A percentile compares a stretch with the other conserved stretches of the same genome.
phyloP scores from a whole-genome alignment of 1,140 invertebrate genomes.

The Fragariocoptes setiger region DNA sequence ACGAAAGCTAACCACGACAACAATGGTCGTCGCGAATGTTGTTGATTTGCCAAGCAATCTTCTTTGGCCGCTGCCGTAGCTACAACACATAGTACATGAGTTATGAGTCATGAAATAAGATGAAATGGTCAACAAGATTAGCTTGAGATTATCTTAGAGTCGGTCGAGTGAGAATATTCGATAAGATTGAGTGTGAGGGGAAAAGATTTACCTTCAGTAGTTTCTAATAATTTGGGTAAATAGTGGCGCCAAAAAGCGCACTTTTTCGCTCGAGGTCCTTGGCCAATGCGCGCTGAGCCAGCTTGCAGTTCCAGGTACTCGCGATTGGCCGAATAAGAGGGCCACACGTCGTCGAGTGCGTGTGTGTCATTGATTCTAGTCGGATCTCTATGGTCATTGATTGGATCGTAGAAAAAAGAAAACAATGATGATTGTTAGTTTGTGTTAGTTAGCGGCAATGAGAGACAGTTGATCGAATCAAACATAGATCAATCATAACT shows the following conservation, averaged over 20 bases:
- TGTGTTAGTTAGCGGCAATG: neutral
- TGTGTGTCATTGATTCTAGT: constrained; percentile 22
- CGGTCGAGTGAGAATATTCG: no score
- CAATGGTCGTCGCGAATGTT: neutral
- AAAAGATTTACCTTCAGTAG: no score
- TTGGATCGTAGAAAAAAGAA: constrained; percentile 23
- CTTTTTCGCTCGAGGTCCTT: constrained; percentile 50
- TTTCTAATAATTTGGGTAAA: constrained; percentile 47
- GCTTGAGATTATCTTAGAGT: neutral
- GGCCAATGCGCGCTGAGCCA: constrained; percentile 36
- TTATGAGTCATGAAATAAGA: neutral
- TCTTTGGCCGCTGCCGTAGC: neutral
- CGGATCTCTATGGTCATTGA: constrained; percentile 21
- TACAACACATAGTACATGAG: neutral
- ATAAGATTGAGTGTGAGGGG: no score
- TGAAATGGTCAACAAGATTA: neutral
- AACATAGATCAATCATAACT: neutral
- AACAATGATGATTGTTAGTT: constrained; percentile 1
- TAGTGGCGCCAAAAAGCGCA: constrained; percentile 90
- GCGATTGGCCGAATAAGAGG: constrained; percentile 43
- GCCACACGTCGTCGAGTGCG: no score
- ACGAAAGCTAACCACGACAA: neutral
- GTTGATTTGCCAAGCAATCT: neutral
- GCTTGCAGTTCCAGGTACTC: constrained; percentile 53
- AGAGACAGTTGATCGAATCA: neutral